phyloP scores from a whole-genome alignment of 2,113 vertebrate species.

The Pelusios castaneus region DNA sequence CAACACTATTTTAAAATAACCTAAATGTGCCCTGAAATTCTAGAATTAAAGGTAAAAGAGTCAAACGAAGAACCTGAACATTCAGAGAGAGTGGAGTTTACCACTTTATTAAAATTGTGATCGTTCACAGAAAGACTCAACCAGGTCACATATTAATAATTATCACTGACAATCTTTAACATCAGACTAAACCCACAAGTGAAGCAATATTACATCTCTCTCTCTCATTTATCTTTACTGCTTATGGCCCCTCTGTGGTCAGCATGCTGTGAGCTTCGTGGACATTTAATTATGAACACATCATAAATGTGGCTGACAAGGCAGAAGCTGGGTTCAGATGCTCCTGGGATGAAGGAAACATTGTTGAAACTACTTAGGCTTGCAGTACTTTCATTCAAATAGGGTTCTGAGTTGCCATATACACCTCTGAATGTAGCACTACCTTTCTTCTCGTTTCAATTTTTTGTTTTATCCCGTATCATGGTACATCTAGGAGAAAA shows the following conservation, averaged over 20 bases:
- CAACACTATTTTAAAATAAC: not conserved
- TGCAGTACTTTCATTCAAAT: constrained; percentile 63
- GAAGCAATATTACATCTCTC: constrained; percentile 89
- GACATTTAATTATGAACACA: constrained; percentile 88
- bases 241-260: constrained; percentile 88
- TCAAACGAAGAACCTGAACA: not conserved
- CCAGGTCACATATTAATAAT: constrained; percentile 91
- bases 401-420: not conserved
- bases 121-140: constrained; percentile 80
- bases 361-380: constrained; percentile 71
- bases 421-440: not conserved
- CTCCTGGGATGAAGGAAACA: constrained; percentile 73
- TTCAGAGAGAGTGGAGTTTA: constrained; percentile 43
- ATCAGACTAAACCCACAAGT: constrained; percentile 88
- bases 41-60: not conserved
- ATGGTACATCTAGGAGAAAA: not conserved
- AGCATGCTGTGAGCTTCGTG: constrained; percentile 77
- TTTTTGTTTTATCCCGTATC: constrained; percentile 16
- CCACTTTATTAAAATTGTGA: constrained; percentile 81
- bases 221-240: constrained; percentile 90
- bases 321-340: constrained; percentile 78
- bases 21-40: not conserved
- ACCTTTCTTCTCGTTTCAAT: constrained; percentile 14
- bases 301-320: constrained; percentile 88
- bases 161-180: constrained; percentile 90